Conservation (phyloP, 2,797 vertebrate species). For the Danio aesculapii region DNA sequence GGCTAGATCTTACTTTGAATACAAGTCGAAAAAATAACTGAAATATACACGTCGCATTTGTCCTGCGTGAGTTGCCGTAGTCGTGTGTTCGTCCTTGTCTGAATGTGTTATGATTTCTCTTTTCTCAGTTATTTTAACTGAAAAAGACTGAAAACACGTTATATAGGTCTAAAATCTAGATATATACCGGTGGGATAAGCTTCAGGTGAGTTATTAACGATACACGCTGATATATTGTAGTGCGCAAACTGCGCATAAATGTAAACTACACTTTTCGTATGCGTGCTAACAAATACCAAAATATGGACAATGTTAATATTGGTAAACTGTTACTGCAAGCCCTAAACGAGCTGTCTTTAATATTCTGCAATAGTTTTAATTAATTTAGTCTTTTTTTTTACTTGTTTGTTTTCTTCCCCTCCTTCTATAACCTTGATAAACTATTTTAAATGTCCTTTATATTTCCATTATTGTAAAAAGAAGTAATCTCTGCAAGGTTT, state of each 20-base stretch:
- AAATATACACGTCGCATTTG: background rate
- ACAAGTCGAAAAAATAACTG: background rate
- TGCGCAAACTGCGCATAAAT: background rate
- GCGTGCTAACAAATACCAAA: background rate
- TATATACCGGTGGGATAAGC: background rate
- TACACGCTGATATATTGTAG: no score
- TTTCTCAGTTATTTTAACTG: background rate
- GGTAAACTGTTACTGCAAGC: no score
- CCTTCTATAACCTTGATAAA: no score
- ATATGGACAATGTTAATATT: no score
- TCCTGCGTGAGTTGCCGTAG: constrained; percentile 1
- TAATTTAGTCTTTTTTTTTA: background rate
- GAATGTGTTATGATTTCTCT: background rate
- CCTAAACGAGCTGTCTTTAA: no score
- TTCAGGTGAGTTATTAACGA: background rate
- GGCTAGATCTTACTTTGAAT: background rate
- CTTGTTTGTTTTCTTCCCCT: no score
- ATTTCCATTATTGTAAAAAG: no score
- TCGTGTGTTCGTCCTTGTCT: background rate
- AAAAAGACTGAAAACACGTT: background rate
- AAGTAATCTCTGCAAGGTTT: no score
- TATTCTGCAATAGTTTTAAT: no score
- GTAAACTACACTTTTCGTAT: background rate
- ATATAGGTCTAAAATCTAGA: no score
- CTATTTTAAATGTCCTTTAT: no score